Percentiles rank a stretch among this genome's conserved stretches.
phyloP scores from a whole-genome alignment of 37 sponge, comb jelly and placozoan genomes.

The Oscarella lobularis region DNA sequence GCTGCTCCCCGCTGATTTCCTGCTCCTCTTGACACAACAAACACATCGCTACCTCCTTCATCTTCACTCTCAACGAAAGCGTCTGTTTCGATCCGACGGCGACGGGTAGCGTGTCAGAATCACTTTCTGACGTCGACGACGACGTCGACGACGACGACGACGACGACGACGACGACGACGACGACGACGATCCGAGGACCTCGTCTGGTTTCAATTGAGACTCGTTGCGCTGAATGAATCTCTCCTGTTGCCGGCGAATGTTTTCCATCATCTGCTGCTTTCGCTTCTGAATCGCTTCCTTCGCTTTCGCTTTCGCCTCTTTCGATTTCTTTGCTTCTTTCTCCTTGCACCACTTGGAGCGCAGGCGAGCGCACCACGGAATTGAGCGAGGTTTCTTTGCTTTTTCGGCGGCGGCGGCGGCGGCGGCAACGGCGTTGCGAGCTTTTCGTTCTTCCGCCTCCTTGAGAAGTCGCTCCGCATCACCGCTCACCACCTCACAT shows the following conservation, averaged over 20 bases:
- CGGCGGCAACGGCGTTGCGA: too few species aligned
- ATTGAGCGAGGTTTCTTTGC: too few species aligned
- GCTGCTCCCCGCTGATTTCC: too few species aligned
- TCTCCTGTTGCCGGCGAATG: neutral
- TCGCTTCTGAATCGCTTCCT: neutral
- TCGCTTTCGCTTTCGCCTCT: neutral
- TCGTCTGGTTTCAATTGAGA: neutral
- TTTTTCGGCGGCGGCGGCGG: too few species aligned
- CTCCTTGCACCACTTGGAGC: neutral
- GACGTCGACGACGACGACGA: too few species aligned
- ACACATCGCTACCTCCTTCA: neutral
- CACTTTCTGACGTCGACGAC: too few species aligned
- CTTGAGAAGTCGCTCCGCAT: too few species aligned
- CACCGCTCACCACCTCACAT: too few species aligned
- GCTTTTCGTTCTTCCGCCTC: too few species aligned
- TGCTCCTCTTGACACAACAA: conserved; percentile 2
- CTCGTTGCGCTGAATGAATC: neutral
- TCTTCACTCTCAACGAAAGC: neutral
- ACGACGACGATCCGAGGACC: too few species aligned
- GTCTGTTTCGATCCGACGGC: neutral
- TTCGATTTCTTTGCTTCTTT: neutral
- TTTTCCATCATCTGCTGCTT: neutral
- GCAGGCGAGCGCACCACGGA: too few species aligned
- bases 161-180: too few species aligned
- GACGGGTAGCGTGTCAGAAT: neutral